Evolutionary conservation across 2,888 invertebrate genomes (phyloP), one percentile per base, ranked within the genome.

Genomic region (Amphipoea lucens): DNA sequence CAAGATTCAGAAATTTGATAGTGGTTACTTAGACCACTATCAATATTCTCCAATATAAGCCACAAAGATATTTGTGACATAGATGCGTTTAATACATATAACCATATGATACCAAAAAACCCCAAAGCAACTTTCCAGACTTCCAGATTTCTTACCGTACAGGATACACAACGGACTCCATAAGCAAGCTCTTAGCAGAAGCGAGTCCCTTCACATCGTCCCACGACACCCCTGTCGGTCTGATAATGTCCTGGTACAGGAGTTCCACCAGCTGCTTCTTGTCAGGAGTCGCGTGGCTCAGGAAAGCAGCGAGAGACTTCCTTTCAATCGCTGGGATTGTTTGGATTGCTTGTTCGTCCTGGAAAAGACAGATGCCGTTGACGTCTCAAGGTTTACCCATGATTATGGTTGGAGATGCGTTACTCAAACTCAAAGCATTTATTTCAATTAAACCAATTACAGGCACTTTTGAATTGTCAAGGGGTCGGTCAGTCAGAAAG

Each of bases 141-240:
- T 12, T 36, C 87, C 5, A 57, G 9, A 9, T 48, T 12, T 36
- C 87, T 85, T 81, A 96, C 96, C 95, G 94, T 0, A 98, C 96
- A 11, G 98, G 98, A 92, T 98, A 98, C 6, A 99, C 97, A 0
- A 99, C 98, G 0, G 99, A 98, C 95, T 99, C 99, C 96, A 98
- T 98, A 29, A 99, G 96, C 79, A 98, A 94, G 90, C 97, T 97
- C 92, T 99, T 98, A 14, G 98, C 98, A 17, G 97, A 95, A 4
- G 97, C 97, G 88, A 99, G 96, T 6, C 97, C 97, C 87, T 94
- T 98, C 66, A 99, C 98, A 90, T 99, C 98, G 23, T 97, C 96
- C 99, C 99, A 99, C 66, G 97, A 97, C 0, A 98, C 97, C 69
- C 97, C 97, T 1, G 98, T 97, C 75, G 98, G 97, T 79, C 97